These are phyloP conservation scores for Trachythela sp. DNA, from an alignment of 64 coral and sea anemone species.

Conservation along the genomic window DNA sequence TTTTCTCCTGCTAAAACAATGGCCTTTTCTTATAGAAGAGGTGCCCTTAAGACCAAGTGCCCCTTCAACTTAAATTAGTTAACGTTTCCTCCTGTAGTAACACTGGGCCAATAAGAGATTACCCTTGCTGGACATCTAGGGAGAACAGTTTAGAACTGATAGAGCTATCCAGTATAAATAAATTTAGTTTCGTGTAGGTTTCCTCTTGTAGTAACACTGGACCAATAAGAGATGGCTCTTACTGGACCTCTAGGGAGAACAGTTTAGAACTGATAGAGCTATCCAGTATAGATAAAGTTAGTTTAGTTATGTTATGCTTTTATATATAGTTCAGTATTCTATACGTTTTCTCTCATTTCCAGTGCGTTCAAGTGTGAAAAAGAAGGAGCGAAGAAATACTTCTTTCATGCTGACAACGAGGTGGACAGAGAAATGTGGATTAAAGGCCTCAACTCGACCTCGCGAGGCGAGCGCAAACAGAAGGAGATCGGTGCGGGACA, in stretches of 20 bases:
- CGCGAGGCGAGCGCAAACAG: neutral
- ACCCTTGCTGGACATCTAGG: too few relatives aligned
- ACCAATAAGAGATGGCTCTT: too few relatives aligned
- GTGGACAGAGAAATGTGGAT: neutral
- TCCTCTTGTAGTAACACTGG: neutral
- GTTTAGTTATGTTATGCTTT: too few relatives aligned
- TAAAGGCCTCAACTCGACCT: neutral
- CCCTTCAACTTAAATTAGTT: too few relatives aligned
- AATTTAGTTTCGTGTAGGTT: neutral
- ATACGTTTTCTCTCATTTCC: neutral
- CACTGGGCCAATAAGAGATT: too few relatives aligned
- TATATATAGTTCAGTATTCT: neutral
- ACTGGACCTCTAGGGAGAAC: too few relatives aligned
- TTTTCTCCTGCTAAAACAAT: too few relatives aligned
- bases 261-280: neutral
- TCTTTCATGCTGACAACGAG: neutral
- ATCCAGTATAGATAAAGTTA: too few relatives aligned
- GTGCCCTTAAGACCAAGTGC: too few relatives aligned
- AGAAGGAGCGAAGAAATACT: neutral
- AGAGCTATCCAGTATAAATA: neutral
- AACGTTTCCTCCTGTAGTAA: neutral
- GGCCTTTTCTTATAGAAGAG: too few relatives aligned
- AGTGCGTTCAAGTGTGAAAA: conserved; percentile 17
- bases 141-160: too few relatives aligned
- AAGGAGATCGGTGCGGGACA: neutral